Evolutionary conservation across 2,113 vertebrate species (phyloP).

Genomic region (Morone saxatilis): DNA sequence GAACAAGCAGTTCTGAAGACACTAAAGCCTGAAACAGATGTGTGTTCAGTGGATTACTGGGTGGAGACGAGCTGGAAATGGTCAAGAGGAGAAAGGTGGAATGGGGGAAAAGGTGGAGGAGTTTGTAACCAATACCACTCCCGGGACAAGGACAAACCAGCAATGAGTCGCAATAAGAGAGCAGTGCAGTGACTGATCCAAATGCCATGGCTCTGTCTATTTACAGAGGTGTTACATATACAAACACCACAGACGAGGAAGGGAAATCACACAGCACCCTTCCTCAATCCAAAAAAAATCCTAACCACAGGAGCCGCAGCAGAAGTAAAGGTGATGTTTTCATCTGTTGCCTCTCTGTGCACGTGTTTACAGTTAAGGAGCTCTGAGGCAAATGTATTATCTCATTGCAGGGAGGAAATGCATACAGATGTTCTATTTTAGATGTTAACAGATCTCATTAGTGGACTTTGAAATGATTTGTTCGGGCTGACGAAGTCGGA

Average conservation of each 20-base stretch:
- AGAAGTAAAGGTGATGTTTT: slow-evolving; percentile 52
- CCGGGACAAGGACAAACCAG: slow-evolving; percentile 13
- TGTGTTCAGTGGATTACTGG: slow-evolving; percentile 64
- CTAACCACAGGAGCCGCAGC: slow-evolving; percentile 27
- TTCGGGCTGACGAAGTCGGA: slow-evolving; percentile 38
- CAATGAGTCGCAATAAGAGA: slow-evolving; percentile 7
- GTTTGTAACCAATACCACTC: slow-evolving; percentile 8
- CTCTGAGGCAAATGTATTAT: slow-evolving; percentile 75
- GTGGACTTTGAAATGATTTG: slow-evolving; percentile 62
- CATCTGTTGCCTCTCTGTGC: slow-evolving; percentile 48
- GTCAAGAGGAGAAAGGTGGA: slow-evolving; percentile 16
- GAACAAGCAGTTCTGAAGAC: slow-evolving; percentile 64
- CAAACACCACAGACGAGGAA: slow-evolving; percentile 46
- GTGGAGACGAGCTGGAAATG: slow-evolving; percentile 47
- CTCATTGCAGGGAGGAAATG: slow-evolving; percentile 77
- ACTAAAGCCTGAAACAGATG: slow-evolving; percentile 72
- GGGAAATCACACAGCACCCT: slow-evolving; percentile 36
- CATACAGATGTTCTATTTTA: slow-evolving; percentile 77
- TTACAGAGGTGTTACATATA: slow-evolving; percentile 67
- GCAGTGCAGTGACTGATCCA: slow-evolving; percentile 25
- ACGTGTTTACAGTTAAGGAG: slow-evolving; percentile 75
- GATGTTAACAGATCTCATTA: slow-evolving; percentile 76
- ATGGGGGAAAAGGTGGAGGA: slow-evolving; percentile 21
- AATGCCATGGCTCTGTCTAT: slow-evolving; percentile 57
- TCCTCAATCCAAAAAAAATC: slow-evolving; percentile 22